phyloP scores from a whole-genome alignment of 35 echinoderm and acorn worm species.

The Ophioderma brevispina region DNA sequence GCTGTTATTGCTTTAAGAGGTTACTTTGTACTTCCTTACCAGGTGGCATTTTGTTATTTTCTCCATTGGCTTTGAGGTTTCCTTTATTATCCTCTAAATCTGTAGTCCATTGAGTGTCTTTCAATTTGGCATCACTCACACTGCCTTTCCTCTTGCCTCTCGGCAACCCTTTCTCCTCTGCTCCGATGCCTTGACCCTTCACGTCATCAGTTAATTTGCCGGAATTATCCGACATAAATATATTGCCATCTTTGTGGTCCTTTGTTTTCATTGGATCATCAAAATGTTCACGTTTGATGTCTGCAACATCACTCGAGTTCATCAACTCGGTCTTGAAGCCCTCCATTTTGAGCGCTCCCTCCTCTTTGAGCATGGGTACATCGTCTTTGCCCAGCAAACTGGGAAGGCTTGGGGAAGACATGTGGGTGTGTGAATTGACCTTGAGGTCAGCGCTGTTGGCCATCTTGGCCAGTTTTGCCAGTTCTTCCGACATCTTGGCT shows the following conservation, averaged over 20 bases:
- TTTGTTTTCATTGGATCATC: neutral
- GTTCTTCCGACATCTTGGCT: slow-evolving; percentile 81
- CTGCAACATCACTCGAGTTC: neutral
- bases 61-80: slow-evolving; percentile 27
- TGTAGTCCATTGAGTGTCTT: slow-evolving; percentile 21
- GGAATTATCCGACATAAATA: neutral
- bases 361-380: slow-evolving; percentile 29
- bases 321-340: neutral
- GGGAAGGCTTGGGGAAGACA: neutral
- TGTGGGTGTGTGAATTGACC: slow-evolving; percentile 34
- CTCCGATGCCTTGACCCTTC: neutral
- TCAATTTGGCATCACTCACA: slow-evolving; percentile 30
- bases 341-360: neutral
- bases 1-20: no score
- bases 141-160: slow-evolving; percentile 29
- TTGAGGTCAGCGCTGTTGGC: slow-evolving; percentile 87
- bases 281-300: slow-evolving; percentile 1
- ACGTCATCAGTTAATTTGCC: neutral
- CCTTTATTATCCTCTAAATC: slow-evolving; percentile 19
- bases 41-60: slow-evolving; percentile 32
- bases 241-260: slow-evolving; percentile 9
- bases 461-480: slow-evolving; percentile 86
- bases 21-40: neutral
- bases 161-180: slow-evolving; percentile 28
- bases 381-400: neutral